These are phyloP conservation scores for Trogon melanurus DNA, from an alignment of 2,113 vertebrate species.

Conservation along the genomic window DNA sequence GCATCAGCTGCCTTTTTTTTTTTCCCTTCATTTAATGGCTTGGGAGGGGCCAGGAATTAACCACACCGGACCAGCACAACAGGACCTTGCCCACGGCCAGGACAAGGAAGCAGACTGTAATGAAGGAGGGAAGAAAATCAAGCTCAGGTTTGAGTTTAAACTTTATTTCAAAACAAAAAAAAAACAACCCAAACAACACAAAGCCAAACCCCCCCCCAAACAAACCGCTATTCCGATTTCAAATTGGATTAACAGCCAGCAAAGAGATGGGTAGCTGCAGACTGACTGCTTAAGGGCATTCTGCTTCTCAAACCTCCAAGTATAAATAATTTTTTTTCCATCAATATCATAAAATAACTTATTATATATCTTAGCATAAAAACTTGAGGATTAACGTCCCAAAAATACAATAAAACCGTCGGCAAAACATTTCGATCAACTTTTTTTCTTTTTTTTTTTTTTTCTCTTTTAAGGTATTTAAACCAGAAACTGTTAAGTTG, in stretches of 20 bases:
- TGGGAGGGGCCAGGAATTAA: conserved; percentile 12
- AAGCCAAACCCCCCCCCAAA: background rate
- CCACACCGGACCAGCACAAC: background rate
- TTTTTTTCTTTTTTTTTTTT: background rate
- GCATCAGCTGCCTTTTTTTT: background rate
- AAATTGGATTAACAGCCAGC: conserved; percentile 27
- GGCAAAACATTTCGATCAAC: conserved; percentile 54
- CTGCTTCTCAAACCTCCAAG: conserved; percentile 51
- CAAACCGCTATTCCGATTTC: background rate
- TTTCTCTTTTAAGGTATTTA: background rate
- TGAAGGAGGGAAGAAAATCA: background rate
- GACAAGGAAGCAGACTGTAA: background rate
- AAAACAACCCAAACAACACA: background rate
- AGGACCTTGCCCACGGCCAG: background rate
- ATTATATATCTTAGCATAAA: conserved; percentile 79
- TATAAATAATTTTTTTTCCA: conserved; percentile 76
- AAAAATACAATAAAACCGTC: conserved; percentile 68
- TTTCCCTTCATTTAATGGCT: background rate
- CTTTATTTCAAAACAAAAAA: conserved; percentile 57
- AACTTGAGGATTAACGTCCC: conserved; percentile 74
- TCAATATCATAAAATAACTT: conserved; percentile 82
- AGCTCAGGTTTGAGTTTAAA: background rate
- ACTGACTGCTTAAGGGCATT: conserved; percentile 60
- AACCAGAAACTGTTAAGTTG: conserved; percentile 57
- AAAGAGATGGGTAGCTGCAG: conserved; percentile 34